These are phyloP conservation scores for Octodonta nipae DNA, from an alignment of 2,888 invertebrate species.

Conservation along the genomic window DNA sequence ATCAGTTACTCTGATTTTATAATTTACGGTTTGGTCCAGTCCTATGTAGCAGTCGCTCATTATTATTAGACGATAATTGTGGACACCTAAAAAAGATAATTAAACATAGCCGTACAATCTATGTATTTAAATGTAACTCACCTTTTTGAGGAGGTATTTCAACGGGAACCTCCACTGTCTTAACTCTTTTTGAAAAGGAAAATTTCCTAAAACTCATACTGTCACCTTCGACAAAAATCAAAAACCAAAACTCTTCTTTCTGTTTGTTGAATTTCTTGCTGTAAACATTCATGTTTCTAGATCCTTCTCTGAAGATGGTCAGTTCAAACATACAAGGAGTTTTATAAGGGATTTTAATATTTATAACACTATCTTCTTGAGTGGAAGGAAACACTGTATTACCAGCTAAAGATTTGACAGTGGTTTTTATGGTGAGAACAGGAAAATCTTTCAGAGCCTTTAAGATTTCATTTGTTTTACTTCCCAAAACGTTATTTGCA, in stretches of 20 bases:
- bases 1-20: constrained; percentile 15
- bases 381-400: too few relatives aligned
- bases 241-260: constrained; percentile 93
- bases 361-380: too few relatives aligned
- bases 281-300: constrained; percentile 42
- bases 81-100: constrained; percentile 46
- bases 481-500: too few relatives aligned
- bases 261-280: constrained; percentile 81
- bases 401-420: constrained; percentile 15
- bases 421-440: constrained; percentile 23
- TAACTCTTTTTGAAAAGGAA: constrained; percentile 39
- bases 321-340: constrained; percentile 27
- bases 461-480: constrained; percentile 21
- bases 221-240: constrained; percentile 60
- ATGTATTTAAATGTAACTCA: constrained; percentile 20
- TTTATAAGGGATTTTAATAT: too few relatives aligned
- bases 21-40: constrained; percentile 71
- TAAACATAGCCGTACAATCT: background rate
- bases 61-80: constrained; percentile 66
- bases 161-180: constrained; percentile 42
- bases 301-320: constrained; percentile 23
- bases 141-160: constrained; percentile 44
- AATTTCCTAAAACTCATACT: constrained; percentile 73
- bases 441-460: constrained; percentile 26
- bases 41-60: constrained; percentile 90